A percentile compares a stretch with the other conserved stretches of the same genome.
These are phyloP conservation scores for Sialis fuliginosa DNA, from an alignment of 2,888 invertebrate species.

Conservation along the genomic window DNA sequence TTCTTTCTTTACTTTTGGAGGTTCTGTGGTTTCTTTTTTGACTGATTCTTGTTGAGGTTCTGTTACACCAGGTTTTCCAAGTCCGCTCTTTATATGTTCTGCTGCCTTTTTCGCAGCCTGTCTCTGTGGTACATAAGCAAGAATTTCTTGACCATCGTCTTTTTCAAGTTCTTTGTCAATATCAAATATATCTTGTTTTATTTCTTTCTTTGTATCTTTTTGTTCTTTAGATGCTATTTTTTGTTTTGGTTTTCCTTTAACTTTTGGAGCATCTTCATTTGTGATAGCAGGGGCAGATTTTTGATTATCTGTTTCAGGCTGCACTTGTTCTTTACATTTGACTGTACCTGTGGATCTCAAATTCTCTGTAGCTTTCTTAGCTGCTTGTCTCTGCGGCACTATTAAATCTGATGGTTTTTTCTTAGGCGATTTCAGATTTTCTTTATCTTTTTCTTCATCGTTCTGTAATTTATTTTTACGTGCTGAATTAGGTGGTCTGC, in stretches of 20 bases:
- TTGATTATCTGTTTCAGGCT: constrained; percentile 9
- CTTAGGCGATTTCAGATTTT: constrained; percentile 22
- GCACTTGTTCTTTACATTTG: constrained; percentile 19
- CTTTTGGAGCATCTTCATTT: constrained; percentile 12
- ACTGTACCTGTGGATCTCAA: constrained; percentile 48
- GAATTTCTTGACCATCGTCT: constrained; percentile 36
- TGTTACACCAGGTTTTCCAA: constrained; percentile 34
- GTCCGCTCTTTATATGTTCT: constrained; percentile 70
- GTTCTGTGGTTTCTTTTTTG: constrained; percentile 13
- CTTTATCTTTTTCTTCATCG: constrained; percentile 26
- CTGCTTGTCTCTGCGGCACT: constrained; percentile 78
- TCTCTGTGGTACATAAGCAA: constrained; percentile 74
- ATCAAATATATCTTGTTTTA: constrained; percentile 29
- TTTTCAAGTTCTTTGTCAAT: constrained; percentile 46
- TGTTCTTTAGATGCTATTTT: constrained; percentile 15
- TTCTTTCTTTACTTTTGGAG: constrained; percentile 11
- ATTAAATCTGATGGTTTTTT: constrained; percentile 61
- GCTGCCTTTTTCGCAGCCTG: constrained; percentile 86
- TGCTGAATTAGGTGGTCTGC: constrained; percentile 6
- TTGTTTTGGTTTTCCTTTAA: constrained; percentile 11
- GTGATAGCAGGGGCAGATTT: constrained; percentile 6
- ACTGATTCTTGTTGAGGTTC: constrained; percentile 20
- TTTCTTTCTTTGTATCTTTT: constrained; percentile 13
- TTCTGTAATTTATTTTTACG: constrained; percentile 11
- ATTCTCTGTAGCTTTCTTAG: constrained; percentile 80